A percentile compares a stretch with the other conserved stretches of the same genome.
phyloP scores from a whole-genome alignment of 2,888 invertebrate species.

The Tromatobia lineatoria region DNA sequence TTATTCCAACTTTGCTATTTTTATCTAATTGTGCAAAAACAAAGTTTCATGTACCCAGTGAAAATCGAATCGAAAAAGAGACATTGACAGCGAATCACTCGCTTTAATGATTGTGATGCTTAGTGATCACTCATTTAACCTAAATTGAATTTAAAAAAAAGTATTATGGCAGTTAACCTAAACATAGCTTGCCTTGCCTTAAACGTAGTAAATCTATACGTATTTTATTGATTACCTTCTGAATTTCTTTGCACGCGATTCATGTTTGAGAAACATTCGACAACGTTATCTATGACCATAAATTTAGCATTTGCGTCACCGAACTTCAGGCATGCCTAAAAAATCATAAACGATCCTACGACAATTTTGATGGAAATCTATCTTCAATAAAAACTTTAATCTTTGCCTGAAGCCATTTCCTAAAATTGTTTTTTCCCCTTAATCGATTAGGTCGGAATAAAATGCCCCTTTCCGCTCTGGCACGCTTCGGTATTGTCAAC shows the following conservation, averaged over 20 bases:
- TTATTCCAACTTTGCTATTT: too few relatives aligned
- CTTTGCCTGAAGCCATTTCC: neutral
- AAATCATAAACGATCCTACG: neutral
- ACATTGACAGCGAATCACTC: too few relatives aligned
- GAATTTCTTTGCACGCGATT: neutral
- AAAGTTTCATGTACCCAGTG: too few relatives aligned
- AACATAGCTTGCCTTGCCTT: too few relatives aligned
- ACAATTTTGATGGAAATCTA: neutral
- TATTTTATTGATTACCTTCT: neutral
- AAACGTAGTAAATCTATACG: too few relatives aligned
- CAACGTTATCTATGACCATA: neutral
- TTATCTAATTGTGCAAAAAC: too few relatives aligned
- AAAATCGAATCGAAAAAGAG: too few relatives aligned
- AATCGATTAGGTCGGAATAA: neutral
- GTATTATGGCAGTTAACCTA: too few relatives aligned
- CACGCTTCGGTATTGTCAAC: neutral
- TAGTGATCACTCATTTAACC: too few relatives aligned
- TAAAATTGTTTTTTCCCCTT: neutral
- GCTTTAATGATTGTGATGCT: too few relatives aligned
- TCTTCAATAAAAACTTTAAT: neutral
- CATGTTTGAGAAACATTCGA: neutral
- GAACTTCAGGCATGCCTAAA: neutral
- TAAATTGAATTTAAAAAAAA: too few relatives aligned
- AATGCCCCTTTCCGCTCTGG: neutral
- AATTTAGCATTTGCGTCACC: neutral